Evolutionary conservation across 1,140 invertebrate species (phyloP), one percentile per base, ranked within the genome.

Genomic region (Eumaeus atala): DNA sequence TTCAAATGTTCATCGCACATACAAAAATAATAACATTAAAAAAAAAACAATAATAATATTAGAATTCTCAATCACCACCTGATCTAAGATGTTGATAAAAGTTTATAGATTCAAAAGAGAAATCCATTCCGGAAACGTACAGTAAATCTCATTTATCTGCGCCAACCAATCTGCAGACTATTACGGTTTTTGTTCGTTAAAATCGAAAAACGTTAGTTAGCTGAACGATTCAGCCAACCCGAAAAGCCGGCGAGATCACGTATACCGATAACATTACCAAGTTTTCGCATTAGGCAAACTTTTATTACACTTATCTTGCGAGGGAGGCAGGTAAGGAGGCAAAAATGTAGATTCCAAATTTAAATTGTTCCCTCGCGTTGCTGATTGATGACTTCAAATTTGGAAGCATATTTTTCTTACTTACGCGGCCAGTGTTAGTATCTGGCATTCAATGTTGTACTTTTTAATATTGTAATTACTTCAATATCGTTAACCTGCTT

Each of bases 191-290:
- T 62, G 56, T 50, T 44, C 38, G 53, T 63, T 50, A 57, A 56
- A 63, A 69, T 79, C 76, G 72, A 73, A 72, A 77, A 78, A 63
- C 76, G 56, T 67, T 75, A 73, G 80, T 79, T 63, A 28, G 21
- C 21, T 58, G 64, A 64, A 48, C 58, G 54, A 47, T 53, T 63
- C 66, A 51, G 49, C 40, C 51, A 54, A 33, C 49, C 60, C 67
- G 71, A 76, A 74, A 78, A 79, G 73, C 72, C 76, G 53, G 64
- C 47, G 74, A 79, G 81, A 84, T 84, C 81, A 84, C 81, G 81
- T 84, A 82, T 74, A 58, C 70, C 72, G 78, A 82, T 84, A 84
- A 81, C 76, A 84, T 82, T 77, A 79, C 70, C 58, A 84, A 84
- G 72, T 84, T 84, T 84, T 72, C 68, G 59, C 81, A 79, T 84